Percentiles rank a stretch among this genome's conserved stretches.
Conservation (phyloP, 2,797 vertebrate genomes). For the Amphiprion clarkii region DNA sequence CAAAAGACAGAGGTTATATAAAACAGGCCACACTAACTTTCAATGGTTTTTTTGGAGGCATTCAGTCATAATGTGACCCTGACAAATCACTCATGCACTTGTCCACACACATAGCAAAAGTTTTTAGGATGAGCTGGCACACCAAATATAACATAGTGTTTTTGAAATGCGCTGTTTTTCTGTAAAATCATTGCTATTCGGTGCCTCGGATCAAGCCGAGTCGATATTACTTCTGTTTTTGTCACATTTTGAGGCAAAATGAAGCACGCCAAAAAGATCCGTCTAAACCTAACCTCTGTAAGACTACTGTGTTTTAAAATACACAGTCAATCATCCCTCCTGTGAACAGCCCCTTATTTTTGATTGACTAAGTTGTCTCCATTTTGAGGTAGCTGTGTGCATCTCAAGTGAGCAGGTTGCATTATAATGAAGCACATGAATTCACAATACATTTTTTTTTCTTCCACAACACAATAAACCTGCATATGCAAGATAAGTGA, state of each 20-base stretch:
- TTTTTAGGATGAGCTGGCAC: neutral
- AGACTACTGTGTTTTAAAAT: neutral
- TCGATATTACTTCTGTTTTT: conserved; percentile 3
- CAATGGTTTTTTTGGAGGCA: neutral
- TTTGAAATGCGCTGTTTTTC: neutral
- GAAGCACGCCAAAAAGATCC: neutral
- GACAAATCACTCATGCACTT: neutral
- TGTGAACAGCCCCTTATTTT: conserved; percentile 1
- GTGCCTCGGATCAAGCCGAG: conserved; percentile 8
- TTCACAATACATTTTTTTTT: neutral
- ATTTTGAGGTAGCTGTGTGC: conserved; percentile 1
- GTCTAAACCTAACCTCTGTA: conserved; percentile 3
- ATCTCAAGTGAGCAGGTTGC: neutral
- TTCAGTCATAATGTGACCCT: neutral
- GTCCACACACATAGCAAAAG: neutral
- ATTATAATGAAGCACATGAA: conserved; percentile 1
- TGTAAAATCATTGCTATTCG: conserved; percentile 5
- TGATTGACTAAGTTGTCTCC: neutral
- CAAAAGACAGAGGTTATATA: neutral
- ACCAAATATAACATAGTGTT: neutral
- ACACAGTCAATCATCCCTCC: conserved; percentile 2
- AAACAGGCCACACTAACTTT: neutral
- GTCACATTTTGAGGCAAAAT: neutral
- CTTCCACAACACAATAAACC: neutral
- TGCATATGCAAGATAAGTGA: neutral